A percentile compares a stretch with the other conserved stretches of the same genome.
Evolutionary conservation across 2,113 vertebrate genomes (phyloP).

Genomic region (Pangasianodon gigas): DNA sequence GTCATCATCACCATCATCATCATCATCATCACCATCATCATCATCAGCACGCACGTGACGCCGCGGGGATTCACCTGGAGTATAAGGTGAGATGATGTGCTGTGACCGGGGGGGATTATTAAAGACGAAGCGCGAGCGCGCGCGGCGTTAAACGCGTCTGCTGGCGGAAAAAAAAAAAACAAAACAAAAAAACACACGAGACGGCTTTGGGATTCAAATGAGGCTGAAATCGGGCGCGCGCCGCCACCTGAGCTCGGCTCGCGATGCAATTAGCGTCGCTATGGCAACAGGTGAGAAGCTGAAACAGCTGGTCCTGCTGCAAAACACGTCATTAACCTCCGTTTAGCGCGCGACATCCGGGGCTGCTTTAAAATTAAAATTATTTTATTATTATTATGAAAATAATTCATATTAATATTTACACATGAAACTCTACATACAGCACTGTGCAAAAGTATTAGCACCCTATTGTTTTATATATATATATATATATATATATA

Average conservation of each 20-base stretch:
- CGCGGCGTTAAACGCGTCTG: not conserved
- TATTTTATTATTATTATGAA: too few species aligned
- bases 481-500: too few species aligned
- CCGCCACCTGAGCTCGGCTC: slow-evolving; percentile 45
- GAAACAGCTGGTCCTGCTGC: slow-evolving; percentile 45
- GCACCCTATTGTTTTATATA: not conserved
- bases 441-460: not conserved
- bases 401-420: not conserved
- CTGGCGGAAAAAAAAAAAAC: not conserved
- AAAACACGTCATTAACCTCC: slow-evolving; percentile 45
- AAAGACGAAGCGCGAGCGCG: not conserved
- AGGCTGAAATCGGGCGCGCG: not conserved
- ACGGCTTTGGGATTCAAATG: slow-evolving; percentile 19
- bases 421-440: not conserved
- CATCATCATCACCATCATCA: not conserved
- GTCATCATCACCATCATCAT: not conserved
- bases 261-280: slow-evolving; percentile 40
- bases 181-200: not conserved
- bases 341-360: slow-evolving; percentile 10
- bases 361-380: not conserved
- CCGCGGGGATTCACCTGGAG: not conserved
- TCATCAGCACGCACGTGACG: not conserved
- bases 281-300: slow-evolving; percentile 54
- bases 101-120: not conserved
- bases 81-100: not conserved